Evolutionary conservation across 2,113 vertebrate species (phyloP).

Genomic region (Mellivora capensis): DNA sequence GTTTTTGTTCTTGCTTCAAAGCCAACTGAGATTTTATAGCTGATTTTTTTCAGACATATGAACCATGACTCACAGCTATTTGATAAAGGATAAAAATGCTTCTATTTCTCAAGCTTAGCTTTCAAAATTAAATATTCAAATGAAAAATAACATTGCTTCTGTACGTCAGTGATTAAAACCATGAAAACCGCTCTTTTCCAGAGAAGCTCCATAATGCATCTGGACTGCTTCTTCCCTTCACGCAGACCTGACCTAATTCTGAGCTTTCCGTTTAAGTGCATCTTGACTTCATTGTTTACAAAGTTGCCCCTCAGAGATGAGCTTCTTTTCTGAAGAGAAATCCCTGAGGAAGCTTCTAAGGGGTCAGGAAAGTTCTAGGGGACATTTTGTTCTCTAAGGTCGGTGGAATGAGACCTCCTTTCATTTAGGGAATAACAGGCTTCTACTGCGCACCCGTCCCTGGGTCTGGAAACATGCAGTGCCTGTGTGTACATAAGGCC

Average conservation of each 20-base stretch:
- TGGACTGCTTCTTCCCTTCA: not conserved
- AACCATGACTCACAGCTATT: constrained; percentile 51
- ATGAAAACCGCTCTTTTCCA: constrained; percentile 29
- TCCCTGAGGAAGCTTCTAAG: not conserved
- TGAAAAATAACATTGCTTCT: not conserved
- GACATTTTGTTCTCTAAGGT: not conserved
- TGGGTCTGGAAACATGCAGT: not conserved
- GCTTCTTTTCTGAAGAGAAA: not conserved
- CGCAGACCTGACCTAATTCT: not conserved
- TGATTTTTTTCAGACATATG: constrained; percentile 22
- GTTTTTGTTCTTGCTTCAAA: constrained; percentile 14
- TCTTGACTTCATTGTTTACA: constrained; percentile 27
- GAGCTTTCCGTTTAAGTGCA: not conserved
- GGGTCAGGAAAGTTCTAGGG: not conserved
- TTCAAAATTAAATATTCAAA: constrained; percentile 56
- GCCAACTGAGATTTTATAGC: constrained; percentile 36
- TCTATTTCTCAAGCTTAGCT: constrained; percentile 47
- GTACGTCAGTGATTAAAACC: constrained; percentile 30
- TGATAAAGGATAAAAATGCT: constrained; percentile 61
- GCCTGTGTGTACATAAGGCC: not conserved
- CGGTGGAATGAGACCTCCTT: not conserved
- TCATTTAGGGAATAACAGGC: not conserved
- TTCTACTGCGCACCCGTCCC: not conserved
- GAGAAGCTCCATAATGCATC: not conserved
- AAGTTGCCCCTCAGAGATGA: not conserved